phyloP scores from a whole-genome alignment of 1,140 invertebrate species.

The Rhopalosiphum maidis region DNA sequence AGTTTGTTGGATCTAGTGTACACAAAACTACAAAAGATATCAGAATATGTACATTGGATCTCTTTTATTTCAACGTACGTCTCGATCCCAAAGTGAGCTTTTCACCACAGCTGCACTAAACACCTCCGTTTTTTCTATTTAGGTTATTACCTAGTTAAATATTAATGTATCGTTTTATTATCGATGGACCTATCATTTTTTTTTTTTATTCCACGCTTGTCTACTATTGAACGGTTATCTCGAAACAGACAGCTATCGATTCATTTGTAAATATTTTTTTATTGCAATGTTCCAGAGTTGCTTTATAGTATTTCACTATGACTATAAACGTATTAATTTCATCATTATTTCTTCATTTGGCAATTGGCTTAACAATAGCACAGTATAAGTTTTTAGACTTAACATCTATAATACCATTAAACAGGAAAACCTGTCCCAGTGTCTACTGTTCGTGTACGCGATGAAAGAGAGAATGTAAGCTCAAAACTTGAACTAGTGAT shows the following conservation, averaged over 20 bases:
- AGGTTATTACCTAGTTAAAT: background rate
- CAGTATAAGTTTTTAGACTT: background rate
- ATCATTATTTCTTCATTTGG: background rate
- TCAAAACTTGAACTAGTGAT: background rate
- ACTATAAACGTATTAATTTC: background rate
- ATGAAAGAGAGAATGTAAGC: background rate
- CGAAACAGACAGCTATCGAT: background rate
- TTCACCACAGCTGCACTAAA: background rate
- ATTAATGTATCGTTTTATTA: background rate
- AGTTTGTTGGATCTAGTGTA: background rate
- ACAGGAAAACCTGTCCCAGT: background rate
- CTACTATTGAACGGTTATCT: background rate
- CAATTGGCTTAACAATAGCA: background rate
- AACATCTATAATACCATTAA: background rate
- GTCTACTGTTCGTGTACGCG: background rate
- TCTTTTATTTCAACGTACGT: too few species aligned
- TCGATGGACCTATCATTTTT: background rate
- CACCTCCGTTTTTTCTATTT: too few species aligned
- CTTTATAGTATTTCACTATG: background rate
- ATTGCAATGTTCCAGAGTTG: background rate
- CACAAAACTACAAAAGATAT: background rate
- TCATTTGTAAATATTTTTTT: background rate
- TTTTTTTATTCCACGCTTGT: background rate
- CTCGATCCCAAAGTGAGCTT: background rate
- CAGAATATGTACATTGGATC: background rate